phyloP scores from a whole-genome alignment of 2,797 vertebrate species.

The Coracias cyanogaster region DNA sequence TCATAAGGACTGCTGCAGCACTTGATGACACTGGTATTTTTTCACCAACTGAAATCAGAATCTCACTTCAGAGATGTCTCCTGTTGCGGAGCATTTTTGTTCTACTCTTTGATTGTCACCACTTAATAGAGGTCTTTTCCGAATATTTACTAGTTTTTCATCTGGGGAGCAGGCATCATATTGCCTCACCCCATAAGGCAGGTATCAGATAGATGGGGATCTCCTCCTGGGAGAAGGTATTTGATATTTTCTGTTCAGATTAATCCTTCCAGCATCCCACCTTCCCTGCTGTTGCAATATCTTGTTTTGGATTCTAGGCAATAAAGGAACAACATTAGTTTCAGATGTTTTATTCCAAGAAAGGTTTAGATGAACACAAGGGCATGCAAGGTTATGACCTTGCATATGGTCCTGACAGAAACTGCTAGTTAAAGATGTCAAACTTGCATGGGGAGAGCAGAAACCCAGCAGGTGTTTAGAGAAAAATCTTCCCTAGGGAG shows the following conservation, averaged over 20 bases:
- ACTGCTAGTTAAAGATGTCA: background rate
- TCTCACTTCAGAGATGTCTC: background rate
- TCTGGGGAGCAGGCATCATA: background rate
- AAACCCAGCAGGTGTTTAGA: background rate
- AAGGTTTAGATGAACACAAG: background rate
- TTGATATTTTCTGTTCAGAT: slow-evolving; percentile 1
- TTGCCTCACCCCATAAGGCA: background rate
- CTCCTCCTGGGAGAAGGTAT: slow-evolving; percentile 9
- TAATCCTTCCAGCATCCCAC: background rate
- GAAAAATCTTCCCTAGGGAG: slow-evolving; percentile 7
- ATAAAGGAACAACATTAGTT: slow-evolving; percentile 3
- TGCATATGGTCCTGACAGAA: background rate
- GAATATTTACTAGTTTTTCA: background rate
- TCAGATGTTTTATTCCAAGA: slow-evolving; percentile 11
- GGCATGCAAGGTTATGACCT: background rate
- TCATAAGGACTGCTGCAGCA: background rate
- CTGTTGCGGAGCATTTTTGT: background rate
- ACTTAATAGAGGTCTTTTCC: background rate
- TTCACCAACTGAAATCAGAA: background rate
- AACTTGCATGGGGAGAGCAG: background rate
- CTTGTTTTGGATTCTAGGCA: slow-evolving; percentile 29
- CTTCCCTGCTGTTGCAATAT: slow-evolving; percentile 49
- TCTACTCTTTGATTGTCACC: background rate
- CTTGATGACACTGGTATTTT: background rate
- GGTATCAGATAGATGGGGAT: background rate